A percentile compares a stretch with the other conserved stretches of the same genome.
phyloP scores from a whole-genome alignment of 2,888 invertebrate species.

The Sphaerophoria taeniata region DNA sequence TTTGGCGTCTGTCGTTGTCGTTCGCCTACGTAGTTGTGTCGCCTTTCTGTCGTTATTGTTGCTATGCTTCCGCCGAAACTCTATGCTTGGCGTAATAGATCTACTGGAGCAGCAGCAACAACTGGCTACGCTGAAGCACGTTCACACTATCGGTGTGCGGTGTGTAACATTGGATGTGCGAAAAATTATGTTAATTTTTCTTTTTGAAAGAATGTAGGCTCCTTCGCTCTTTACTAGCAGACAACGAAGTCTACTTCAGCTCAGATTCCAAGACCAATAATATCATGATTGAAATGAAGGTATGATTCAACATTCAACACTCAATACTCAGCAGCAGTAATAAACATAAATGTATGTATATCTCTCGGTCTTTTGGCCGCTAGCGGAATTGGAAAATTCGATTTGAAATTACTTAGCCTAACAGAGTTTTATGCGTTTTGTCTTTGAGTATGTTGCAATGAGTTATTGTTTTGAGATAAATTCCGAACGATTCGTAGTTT shows the following conservation, averaged over 20 bases:
- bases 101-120: too few species aligned
- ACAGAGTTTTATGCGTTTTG: slow-evolving; percentile 68
- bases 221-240: slow-evolving; percentile 3
- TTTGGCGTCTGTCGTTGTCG: slow-evolving; percentile 13
- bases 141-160: slow-evolving; percentile 14
- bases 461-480: slow-evolving; percentile 64
- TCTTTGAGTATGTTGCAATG: slow-evolving; percentile 57
- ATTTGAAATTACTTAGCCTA: slow-evolving; percentile 64
- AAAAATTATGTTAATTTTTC: slow-evolving; percentile 71
- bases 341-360: too few species aligned
- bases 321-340: slow-evolving; percentile 21
- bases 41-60: slow-evolving; percentile 31
- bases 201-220: slow-evolving; percentile 60
- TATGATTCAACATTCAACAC: slow-evolving; percentile 55
- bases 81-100: too few species aligned
- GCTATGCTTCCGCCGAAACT: slow-evolving; percentile 3
- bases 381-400: slow-evolving; percentile 52
- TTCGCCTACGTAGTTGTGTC: slow-evolving; percentile 13
- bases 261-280: slow-evolving; percentile 25
- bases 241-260: slow-evolving; percentile 13
- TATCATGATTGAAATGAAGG: slow-evolving; percentile 60
- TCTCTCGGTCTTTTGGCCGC: background rate
- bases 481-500: slow-evolving; percentile 57
- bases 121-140: too few species aligned
- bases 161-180: slow-evolving; percentile 47